Evolutionary conservation across 2,113 vertebrate species (phyloP), one percentile per base, ranked within the genome.

Genomic region (Scalopus aquaticus): DNA sequence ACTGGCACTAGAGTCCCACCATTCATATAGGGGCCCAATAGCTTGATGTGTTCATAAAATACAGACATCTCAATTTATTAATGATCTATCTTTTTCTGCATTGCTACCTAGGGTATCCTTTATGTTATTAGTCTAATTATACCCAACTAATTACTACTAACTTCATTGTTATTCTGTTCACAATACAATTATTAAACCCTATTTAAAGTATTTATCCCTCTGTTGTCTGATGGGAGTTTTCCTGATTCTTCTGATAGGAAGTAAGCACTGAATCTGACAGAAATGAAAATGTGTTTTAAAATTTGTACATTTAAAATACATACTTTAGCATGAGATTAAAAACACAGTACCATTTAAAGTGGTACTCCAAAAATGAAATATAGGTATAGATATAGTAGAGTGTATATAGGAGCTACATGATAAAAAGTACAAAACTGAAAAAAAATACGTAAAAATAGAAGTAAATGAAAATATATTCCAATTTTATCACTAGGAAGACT

Each of bases 41-140:
- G 84, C 95, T 62, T 95, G 94, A 69, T 94, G 35, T 92, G 69
- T 96, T 95, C 37, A 96, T 94, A 97, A 97, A 98, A 96, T 77
- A 58, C 78, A 91, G 30, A 46, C 82, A 90, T 95, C 78, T 84
- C 16, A 87, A 44, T 81, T 35, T 95, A 93, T 93, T 96, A 72
- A 20, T 77, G 81, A 26, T 82, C 87, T 95, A 12, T 15, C 60
- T 79, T 44, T 92, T 97, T 62, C 93, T 96, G 87, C 88, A 97
- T 96, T 56, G 13, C 77, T 94, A 79, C 92, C 35, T 90, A 90
- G 67, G 58, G 26, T 60, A 5, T 39, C 67, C 95, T 90, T 95
- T 96, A 78, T 94, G 62, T 82, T 92, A 90, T 35, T 91, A 96
- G 74, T 91, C 37, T 94, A 85, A 88, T 91, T 97, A 91, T 93